A percentile compares a stretch with the other conserved stretches of the same genome.
Evolutionary conservation across 2,113 vertebrate genomes (phyloP).

Genomic region (Phylloscopus trochiloides): DNA sequence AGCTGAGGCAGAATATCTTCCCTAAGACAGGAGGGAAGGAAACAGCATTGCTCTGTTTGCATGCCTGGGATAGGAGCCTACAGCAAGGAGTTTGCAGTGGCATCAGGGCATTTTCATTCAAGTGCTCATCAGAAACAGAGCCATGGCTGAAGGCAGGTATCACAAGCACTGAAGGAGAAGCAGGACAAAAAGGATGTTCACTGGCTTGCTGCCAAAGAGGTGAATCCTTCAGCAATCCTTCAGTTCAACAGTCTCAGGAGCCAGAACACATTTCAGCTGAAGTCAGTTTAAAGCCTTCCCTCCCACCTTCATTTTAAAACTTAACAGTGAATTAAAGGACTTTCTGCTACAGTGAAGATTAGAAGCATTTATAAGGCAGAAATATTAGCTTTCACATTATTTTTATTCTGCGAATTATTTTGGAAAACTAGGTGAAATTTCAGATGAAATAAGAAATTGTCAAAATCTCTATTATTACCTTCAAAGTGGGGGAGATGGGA

Average conservation of each 20-base stretch:
- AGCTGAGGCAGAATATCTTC: background rate
- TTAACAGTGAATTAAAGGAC: background rate
- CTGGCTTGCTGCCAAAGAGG: background rate
- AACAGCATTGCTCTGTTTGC: background rate
- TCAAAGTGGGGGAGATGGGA: fast-evolving
- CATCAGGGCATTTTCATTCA: background rate
- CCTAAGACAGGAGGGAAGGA: background rate
- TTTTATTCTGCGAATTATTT: background rate
- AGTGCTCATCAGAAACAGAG: background rate
- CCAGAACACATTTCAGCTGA: background rate
- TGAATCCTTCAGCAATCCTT: background rate
- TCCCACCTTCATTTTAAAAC: background rate
- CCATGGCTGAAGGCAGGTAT: no score
- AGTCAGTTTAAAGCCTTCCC: background rate
- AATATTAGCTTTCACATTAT: background rate
- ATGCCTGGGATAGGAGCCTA: background rate
- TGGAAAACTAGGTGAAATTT: background rate
- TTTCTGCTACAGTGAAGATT: background rate
- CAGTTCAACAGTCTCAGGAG: background rate
- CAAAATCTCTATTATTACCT: background rate
- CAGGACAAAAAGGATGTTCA: background rate
- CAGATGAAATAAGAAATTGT: background rate
- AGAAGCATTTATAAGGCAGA: background rate
- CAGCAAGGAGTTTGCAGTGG: background rate
- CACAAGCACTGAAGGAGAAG: background rate